Base-by-base conservation (phyloP, 2,113 vertebrate genomes). In the Mungos mungo region DNA sequence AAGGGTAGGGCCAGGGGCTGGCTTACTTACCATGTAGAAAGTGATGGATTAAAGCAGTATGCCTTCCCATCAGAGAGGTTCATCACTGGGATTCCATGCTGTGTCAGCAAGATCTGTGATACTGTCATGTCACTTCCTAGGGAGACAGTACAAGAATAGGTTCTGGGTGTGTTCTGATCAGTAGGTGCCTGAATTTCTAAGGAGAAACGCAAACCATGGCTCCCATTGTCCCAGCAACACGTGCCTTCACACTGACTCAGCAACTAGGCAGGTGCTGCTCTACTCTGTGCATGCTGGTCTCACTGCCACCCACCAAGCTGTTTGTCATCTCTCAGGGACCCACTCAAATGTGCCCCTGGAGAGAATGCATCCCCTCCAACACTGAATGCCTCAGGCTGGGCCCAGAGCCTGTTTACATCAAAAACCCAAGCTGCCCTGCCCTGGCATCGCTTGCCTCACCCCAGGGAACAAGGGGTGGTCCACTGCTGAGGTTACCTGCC, bases 61-160 rank as follows among this genome's bases (percentile, higher is more conserved):
- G 99, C 99, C 98, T 99, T 99, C 87, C 99, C 99, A 66, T 99
- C 99, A 1, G 99, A 99, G 98, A 99, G 99, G 69, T 99, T 99
- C 95, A 99, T 99, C 71, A 99, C 98, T 0, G 99, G 99, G 74
- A 99, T 99, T 4, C 99, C 99, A 66, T 99, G 99, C 98, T 99
- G 99, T 4, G 99, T 99, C 98, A 99, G 98, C 98, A 99, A 98
- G 95, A 99, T 99, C 98, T 99, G 99, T 66, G 99, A 99, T 19
- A 99, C 99, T 0, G 99, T 99, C 94, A 98, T 98, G 92, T 99
- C 99, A 60, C 99, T 99, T 96, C 99, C 99, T 99, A 10, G 52
- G 95, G 94, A 96, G 50, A 98, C 15, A 96, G 1, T 57, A 91
- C 0, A 35, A 63, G 35, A 93, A 92, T 47, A 21, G 88, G 84